Evolutionary conservation across 2,797 vertebrate species (phyloP).

Genomic region (Tokudaia muenninki): DNA sequence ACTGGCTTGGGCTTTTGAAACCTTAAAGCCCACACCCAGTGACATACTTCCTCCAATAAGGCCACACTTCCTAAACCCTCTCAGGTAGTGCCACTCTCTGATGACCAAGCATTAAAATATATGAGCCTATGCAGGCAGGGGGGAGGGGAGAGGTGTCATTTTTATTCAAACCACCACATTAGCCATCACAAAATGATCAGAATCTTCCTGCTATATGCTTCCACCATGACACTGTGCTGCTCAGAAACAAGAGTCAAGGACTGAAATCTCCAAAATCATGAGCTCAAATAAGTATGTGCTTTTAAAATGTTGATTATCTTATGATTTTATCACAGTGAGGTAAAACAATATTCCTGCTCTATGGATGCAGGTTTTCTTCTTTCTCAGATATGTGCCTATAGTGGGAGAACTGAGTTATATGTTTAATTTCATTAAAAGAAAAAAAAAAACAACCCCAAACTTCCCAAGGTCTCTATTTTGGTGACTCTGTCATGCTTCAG

Average conservation of each 20-base stretch:
- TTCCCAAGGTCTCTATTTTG: neutral
- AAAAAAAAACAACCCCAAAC: neutral
- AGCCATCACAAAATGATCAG: neutral
- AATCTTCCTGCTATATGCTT: neutral
- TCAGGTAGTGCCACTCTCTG: neutral
- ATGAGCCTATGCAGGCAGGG: neutral
- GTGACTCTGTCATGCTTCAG: neutral
- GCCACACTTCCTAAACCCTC: neutral
- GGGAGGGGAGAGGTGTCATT: neutral
- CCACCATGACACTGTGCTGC: neutral
- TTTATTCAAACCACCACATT: neutral
- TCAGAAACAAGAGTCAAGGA: neutral
- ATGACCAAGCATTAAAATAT: neutral
- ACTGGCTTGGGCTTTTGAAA: neutral
- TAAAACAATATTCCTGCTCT: neutral
- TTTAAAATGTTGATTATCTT: no score
- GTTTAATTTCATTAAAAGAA: neutral
- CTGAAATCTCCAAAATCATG: neutral
- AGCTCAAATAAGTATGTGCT: neutral
- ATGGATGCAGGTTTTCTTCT: neutral
- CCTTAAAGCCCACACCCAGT: neutral
- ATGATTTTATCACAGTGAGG: neutral
- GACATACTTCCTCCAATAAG: neutral
- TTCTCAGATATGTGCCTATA: neutral
- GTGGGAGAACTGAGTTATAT: neutral